Conservation (phyloP, 1,140 invertebrate genomes). For the Venustaconcha ellipsiformis region DNA sequence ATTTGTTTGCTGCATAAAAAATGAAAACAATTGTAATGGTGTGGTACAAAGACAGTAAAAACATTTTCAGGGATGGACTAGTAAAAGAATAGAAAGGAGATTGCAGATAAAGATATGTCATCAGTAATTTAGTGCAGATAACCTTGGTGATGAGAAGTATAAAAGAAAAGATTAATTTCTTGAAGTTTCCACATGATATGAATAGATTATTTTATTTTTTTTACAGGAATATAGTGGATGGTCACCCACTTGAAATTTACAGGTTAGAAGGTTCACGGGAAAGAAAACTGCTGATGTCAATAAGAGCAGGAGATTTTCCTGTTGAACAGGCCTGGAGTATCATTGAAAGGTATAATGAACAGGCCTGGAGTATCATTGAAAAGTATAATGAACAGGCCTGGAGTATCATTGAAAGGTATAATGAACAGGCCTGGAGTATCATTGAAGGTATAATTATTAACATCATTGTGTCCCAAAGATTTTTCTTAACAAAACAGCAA, state of each 20-base stretch:
- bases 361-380: conserved; percentile 31
- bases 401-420: conserved; percentile 35
- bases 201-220: not conserved
- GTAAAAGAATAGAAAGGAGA: no score
- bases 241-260: conserved; percentile 35
- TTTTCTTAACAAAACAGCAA: no score
- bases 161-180: no score
- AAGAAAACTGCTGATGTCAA: conserved; percentile 28
- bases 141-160: no score
- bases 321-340: conserved; percentile 19
- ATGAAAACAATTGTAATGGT: no score
- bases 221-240: conserved; percentile 38
- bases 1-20: no score
- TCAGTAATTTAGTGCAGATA: no score
- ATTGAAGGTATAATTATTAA: conserved; percentile 31
- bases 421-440: conserved; percentile 16
- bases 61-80: no score
- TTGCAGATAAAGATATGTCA: no score
- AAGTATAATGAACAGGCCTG: conserved; percentile 28
- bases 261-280: conserved; percentile 26
- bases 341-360: conserved; percentile 33
- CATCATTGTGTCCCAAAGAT: no score
- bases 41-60: no score
- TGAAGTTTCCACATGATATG: no score
- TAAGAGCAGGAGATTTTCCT: conserved; percentile 23